phyloP scores from a whole-genome alignment of 2,113 vertebrate species.

The Psittacus erithacus region DNA sequence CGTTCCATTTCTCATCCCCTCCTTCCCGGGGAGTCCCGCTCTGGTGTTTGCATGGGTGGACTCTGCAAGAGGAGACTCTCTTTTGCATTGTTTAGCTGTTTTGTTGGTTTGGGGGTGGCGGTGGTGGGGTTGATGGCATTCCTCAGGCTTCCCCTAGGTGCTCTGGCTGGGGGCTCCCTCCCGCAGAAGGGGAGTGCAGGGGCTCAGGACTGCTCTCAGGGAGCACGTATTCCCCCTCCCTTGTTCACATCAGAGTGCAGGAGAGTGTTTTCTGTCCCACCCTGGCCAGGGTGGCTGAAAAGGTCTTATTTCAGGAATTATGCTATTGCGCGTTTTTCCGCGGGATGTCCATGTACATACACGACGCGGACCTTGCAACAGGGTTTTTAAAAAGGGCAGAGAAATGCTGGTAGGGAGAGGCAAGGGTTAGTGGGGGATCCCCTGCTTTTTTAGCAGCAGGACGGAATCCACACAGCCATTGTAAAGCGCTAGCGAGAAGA shows the following conservation, averaged over 20 bases:
- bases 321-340: background rate
- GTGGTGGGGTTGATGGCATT: background rate
- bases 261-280: background rate
- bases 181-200: background rate
- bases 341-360: background rate
- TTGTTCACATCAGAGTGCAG: background rate
- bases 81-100: background rate
- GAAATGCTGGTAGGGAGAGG: background rate
- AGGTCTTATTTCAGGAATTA: background rate
- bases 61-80: background rate
- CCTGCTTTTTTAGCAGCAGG: background rate
- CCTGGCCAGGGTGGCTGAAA: background rate
- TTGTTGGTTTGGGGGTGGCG: background rate
- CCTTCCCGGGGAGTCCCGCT: background rate
- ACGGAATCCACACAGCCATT: background rate
- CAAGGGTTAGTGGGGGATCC: background rate
- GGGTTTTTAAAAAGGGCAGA: background rate
- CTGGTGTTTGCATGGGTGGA: background rate
- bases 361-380: background rate
- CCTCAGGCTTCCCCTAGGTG: background rate
- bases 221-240: background rate
- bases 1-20: background rate
- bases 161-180: background rate
- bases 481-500: background rate
- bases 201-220: background rate